Evolutionary conservation across 2,888 invertebrate species (phyloP).

Genomic region (Clivina fossor): DNA sequence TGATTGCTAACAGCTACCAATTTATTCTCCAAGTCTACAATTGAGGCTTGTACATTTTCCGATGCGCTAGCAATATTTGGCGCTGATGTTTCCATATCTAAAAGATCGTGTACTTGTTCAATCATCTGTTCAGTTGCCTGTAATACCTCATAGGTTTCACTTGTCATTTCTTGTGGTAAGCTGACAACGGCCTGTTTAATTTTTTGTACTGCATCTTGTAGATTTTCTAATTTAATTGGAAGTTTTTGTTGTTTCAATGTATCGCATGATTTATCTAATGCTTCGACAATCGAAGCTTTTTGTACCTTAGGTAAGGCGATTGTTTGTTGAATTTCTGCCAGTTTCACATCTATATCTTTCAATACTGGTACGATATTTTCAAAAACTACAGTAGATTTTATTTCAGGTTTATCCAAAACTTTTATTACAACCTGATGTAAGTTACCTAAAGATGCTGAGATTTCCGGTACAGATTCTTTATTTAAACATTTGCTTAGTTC

Average conservation of each 20-base stretch:
- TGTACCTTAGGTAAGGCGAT: conserved; percentile 25
- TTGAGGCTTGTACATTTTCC: conserved; percentile 37
- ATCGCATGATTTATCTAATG: conserved; percentile 16
- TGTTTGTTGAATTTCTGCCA: conserved; percentile 23
- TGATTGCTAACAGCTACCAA: conserved; percentile 23
- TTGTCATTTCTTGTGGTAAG: conserved; percentile 3
- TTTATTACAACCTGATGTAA: too few species aligned
- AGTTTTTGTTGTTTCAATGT: conserved; percentile 7
- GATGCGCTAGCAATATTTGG: conserved; percentile 36
- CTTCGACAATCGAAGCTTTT: conserved; percentile 13
- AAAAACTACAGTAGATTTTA: conserved; percentile 19
- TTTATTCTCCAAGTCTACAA: conserved; percentile 33
- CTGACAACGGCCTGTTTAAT: conserved; percentile 18
- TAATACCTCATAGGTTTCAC: conserved; percentile 14
- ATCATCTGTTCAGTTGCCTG: conserved; percentile 22
- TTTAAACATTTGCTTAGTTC: conserved; percentile 17
- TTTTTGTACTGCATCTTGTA: conserved; percentile 19
- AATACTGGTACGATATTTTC: conserved; percentile 22
- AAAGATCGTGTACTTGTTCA: conserved; percentile 5
- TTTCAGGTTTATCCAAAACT: too few species aligned
- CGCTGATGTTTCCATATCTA: conserved; percentile 5
- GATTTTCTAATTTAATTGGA: conserved; percentile 18
- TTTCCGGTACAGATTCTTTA: not conserved
- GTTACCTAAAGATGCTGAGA: conserved; percentile 15
- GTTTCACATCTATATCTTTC: conserved; percentile 20